Base-by-base conservation (phyloP, 2,888 invertebrate genomes). In the Diarsia brunnea region DNA sequence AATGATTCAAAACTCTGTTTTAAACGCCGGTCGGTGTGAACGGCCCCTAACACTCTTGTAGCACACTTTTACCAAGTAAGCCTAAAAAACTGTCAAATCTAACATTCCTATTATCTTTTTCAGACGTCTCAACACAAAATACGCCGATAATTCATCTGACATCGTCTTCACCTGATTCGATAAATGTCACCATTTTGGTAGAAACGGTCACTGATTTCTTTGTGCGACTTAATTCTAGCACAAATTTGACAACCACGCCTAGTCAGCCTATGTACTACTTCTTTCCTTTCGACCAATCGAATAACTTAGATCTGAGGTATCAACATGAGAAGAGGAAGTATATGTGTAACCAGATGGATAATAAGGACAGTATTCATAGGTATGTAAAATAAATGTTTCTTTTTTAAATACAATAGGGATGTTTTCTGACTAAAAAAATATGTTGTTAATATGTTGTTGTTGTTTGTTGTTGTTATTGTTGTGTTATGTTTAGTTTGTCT, bases 61-160 rank as follows among this genome's bases (percentile, higher is more conserved):
- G 45, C 24, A 51, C 21, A 78, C 12, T 51, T 65, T 55, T 5
- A 31, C 10, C 0, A 12, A 0, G 0, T 2, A 16, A 27, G 12
- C 49, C 5, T 14, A 64, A 65, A 68, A 60, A 61, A 16, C 7
- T 0, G 38, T 0, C 4, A 61, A 61, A 65, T 58, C 19, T 70
- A 81, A 80, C 49, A 72, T 43, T 0, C 11, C 31, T 47, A 45
- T 45, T 47, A n/a, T 80, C 71, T 73, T 64, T 94, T 93, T 1
- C 93, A 96, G 96, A 96, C 63, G 84, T 95, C 10, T 90, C 94
- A 3, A 86, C 92, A 1, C 88, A 94, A 64, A 96, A 97, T 87
- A 97, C 97, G 2, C 97, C 97, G 53, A 97, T 98, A 21, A 97
- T 98, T 1, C 98, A 97, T 69, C 92, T 98, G n/a, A 98, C 98